These are phyloP conservation scores for Hololepta plana DNA, from an alignment of 2,888 invertebrate genomes.

Conservation along the genomic window DNA sequence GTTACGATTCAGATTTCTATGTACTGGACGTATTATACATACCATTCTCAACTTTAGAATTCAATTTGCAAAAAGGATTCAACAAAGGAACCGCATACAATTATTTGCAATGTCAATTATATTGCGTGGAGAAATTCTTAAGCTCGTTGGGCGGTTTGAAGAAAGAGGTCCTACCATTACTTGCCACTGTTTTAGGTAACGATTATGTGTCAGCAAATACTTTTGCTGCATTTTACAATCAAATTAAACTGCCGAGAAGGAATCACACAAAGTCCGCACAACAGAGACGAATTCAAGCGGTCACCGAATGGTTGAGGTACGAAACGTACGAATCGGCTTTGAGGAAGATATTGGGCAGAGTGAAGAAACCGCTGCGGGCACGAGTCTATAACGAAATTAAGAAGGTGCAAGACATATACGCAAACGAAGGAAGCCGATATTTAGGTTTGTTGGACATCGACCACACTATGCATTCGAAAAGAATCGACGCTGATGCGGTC, in stretches of 20 bases:
- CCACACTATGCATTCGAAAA: too few species aligned
- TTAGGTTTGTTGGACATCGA: constrained; percentile 10
- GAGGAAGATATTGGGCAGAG: constrained; percentile 40
- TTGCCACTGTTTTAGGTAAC: constrained; percentile 75
- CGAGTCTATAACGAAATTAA: constrained; percentile 38
- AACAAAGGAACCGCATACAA: constrained; percentile 16
- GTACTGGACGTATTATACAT: constrained; percentile 73
- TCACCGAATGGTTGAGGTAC: constrained; percentile 57
- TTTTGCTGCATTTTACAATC: too few species aligned
- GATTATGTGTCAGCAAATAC: constrained; percentile 66
- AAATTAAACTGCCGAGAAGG: constrained; percentile 39
- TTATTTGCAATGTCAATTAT: constrained; percentile 50
- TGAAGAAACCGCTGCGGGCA: constrained; percentile 36
- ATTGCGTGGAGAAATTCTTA: constrained; percentile 49
- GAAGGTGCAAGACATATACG: constrained; percentile 45
- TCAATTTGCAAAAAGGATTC: constrained; percentile 21
- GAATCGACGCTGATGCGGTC: constrained; percentile 5
- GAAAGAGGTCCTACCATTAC: constrained; percentile 50
- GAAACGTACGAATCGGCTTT: constrained; percentile 53
- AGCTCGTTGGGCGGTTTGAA: constrained; percentile 45
- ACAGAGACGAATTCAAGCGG: constrained; percentile 48
- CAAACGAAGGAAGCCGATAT: constrained; percentile 14
- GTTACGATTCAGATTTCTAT: constrained; percentile 89
- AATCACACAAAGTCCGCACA: constrained; percentile 35
- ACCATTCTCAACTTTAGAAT: constrained; percentile 49